Base-by-base conservation (phyloP, 1,140 invertebrate genomes). In the Pseudomyrmex cubaensis region DNA sequence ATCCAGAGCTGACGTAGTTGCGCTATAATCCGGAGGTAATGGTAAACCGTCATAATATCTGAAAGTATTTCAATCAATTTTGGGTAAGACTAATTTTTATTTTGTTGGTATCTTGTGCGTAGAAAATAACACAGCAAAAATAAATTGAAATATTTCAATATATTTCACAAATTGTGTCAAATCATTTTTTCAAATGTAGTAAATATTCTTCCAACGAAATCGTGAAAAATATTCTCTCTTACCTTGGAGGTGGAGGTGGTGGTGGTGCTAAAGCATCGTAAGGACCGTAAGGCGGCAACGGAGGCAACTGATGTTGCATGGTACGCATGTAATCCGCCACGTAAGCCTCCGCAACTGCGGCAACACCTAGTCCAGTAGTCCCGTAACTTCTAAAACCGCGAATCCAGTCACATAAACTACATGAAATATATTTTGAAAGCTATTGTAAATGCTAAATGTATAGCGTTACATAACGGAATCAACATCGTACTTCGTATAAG, bases 21-120 rank as follows among this genome's bases (percentile, higher is more conserved):
- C 88, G 35, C 94, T 95, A 83, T 96, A 96, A 83, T 96, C 95
- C 12, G 95, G 95, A 52, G 96, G 94, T 61, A 96, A 90, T 22
- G 96, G 96, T 46, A 96, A 92, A 62, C 97, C 97, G 90, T 98
- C 97, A 90, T 98, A 98, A 90, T 98, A 97, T 61, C 97, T 95
- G 22, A 15, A 50, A 70, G 12, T 1, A 64, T 17, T 35, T 20
- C 0, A 15, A 46, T 13, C 25, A 69, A 73, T 57, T 20, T 57
- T 25, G 25, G 7, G 35, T 35, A 35, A 35, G 35, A 7, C 5
- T 25, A 35, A 35, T 15, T 8, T 44, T 44, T 44, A 44, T 13
- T 63, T 63, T 13, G 15, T 63, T 63, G 44, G 25, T 8, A 63
- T 13, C 35, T 15, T 15, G 22, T 13, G 1, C 7, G 22, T 7